Base-by-base conservation (phyloP, 2,113 vertebrate genomes). In the Halcyon senegalensis region DNA sequence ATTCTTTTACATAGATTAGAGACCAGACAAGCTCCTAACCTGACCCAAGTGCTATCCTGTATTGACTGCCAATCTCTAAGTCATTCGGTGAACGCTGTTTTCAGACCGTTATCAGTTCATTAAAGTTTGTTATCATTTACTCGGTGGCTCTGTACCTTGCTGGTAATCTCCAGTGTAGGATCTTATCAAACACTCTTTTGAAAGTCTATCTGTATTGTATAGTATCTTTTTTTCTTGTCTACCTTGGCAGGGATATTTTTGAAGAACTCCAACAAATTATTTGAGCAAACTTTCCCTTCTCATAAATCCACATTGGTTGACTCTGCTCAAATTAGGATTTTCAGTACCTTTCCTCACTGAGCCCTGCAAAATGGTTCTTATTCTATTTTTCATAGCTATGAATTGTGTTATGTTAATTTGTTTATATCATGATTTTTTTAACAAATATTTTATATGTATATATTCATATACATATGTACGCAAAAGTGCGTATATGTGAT, bases 51-150 rank as follows among this genome's bases (percentile, higher is more conserved):
- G 5, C 83, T 79, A 46, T 3, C 37, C 67, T 31, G 80, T 72
- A 76, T 80, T 75, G 91, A 85, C 84, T 93, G 89, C 82, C 87
- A 69, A 24, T 92, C 89, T 92, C 89, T 50, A 84, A 93, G 82
- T 89, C 76, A 12, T 64, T 92, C 1, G 0, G 16, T 21, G 62
- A 95, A 81, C 20, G 89, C 84, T 93, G 82, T 81, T 91, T 94
- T 78, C 90, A 90, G 81, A 91, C 80, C 3, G n/a, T 92, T 97
- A 97, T 97, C 96, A 95, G 93, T 95, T 97, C 95, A 95, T 96
- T 97, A 96, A 95, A 94, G 84, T 96, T 96, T 95, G 94, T 95
- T 97, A 94, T 91, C 92, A 10, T 91, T 95, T 92, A 55, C 44
- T 58, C 28, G 2, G 63, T 84, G 91, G 41, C 77, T 92, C 91